Percentiles rank a stretch among this genome's conserved stretches.
Conservation (phyloP, 2,888 invertebrate species). For the Rosalia funebris region DNA sequence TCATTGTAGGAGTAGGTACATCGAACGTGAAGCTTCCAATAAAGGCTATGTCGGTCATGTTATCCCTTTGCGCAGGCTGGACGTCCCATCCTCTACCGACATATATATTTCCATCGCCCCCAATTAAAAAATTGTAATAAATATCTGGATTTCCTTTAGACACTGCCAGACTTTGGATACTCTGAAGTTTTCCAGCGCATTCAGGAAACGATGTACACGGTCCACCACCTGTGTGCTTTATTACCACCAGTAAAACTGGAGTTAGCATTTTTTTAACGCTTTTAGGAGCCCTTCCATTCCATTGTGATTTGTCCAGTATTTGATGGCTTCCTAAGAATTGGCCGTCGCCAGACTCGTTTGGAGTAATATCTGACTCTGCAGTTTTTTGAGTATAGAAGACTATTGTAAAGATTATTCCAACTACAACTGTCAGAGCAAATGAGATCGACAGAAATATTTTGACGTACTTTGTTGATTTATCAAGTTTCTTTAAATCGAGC, state of each 20-base stretch:
- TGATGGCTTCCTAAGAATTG: constrained; percentile 9
- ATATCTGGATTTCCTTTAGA: constrained; percentile 61
- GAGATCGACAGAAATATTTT: constrained; percentile 10
- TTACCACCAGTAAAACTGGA: constrained; percentile 56
- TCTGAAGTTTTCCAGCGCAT: constrained; percentile 66
- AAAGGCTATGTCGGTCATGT: constrained; percentile 41
- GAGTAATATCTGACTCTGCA: not conserved
- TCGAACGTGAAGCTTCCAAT: constrained; percentile 41
- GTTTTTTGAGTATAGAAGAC: not conserved
- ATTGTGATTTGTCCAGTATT: constrained; percentile 57
- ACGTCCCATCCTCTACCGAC: constrained; percentile 67
- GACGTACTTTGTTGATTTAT: constrained; percentile 3
- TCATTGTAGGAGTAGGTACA: constrained; percentile 58
- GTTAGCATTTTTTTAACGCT: not conserved
- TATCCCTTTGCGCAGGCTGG: constrained; percentile 50
- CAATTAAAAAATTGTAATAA: constrained; percentile 66
- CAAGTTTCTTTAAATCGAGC: not conserved
- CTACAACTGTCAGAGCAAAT: not conserved
- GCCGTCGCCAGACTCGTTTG: constrained; percentile 7
- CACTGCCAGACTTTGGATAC: constrained; percentile 62
- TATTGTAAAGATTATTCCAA: constrained; percentile 4
- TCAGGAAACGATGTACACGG: constrained; percentile 61
- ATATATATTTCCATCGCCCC: constrained; percentile 82
- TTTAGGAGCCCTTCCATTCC: constrained; percentile 71
- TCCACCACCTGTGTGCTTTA: constrained; percentile 67